phyloP scores from a whole-genome alignment of 2,113 vertebrate species.

The Himantopus leucocephalus region DNA sequence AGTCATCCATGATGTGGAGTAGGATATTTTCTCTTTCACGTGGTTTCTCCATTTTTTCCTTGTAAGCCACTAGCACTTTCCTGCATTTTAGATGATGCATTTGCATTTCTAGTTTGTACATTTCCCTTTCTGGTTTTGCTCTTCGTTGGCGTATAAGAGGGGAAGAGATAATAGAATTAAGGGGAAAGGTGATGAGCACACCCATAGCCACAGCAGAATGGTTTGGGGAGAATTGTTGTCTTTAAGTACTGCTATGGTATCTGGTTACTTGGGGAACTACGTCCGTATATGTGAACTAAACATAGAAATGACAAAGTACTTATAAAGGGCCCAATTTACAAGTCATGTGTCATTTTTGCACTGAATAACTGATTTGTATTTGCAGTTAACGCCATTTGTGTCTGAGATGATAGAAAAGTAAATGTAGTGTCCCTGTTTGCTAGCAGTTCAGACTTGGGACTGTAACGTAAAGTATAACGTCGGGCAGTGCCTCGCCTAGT shows the following conservation, averaged over 20 bases:
- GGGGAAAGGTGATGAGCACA: neutral
- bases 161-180: neutral
- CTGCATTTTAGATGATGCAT: neutral
- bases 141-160: neutral
- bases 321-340: neutral
- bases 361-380: constrained; percentile 31
- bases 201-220: neutral
- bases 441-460: neutral
- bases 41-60: neutral
- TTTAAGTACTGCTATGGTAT: neutral
- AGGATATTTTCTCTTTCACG: neutral
- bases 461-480: neutral
- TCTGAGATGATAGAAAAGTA: neutral
- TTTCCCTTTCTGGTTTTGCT: neutral
- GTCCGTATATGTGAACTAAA: neutral
- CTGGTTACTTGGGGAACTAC: neutral
- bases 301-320: neutral
- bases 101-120: neutral
- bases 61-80: neutral
- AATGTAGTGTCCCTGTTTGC: neutral
- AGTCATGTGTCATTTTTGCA: constrained; percentile 9
- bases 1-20: neutral
- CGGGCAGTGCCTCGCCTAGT: neutral
- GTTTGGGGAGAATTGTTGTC: neutral
- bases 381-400: constrained; percentile 29